These are phyloP conservation scores for Candidula unifasciata DNA, from an alignment of 2,888 invertebrate species.

Conservation along the genomic window DNA sequence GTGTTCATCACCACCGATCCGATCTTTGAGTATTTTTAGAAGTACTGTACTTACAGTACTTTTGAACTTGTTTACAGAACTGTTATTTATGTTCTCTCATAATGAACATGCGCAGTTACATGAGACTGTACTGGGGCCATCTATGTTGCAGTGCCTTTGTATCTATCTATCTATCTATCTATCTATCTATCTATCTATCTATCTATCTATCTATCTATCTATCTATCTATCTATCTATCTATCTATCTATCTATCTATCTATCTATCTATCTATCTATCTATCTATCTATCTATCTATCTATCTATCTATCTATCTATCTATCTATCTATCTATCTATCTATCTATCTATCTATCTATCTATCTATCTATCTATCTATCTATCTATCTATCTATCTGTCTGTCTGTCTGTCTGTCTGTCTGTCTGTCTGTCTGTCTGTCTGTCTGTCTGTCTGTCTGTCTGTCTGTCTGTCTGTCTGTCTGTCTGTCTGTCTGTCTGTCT, in stretches of 20 bases:
- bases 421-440: conserved; percentile 20
- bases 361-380: conserved; percentile 18
- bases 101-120: too few species aligned
- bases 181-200: conserved; percentile 19
- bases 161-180: conserved; percentile 19
- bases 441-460: conserved; percentile 5
- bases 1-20: neutral
- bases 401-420: neutral
- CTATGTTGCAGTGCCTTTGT: neutral
- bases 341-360: conserved; percentile 18
- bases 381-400: neutral
- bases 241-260: neutral
- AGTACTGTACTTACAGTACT: too few species aligned
- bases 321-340: conserved; percentile 17
- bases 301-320: neutral
- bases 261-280: conserved; percentile 23
- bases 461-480: conserved; percentile 5
- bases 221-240: conserved; percentile 13
- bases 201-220: conserved; percentile 19
- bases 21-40: neutral
- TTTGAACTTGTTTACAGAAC: too few species aligned
- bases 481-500: conserved; percentile 18
- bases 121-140: too few species aligned
- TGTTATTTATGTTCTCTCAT: too few species aligned
- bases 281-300: conserved; percentile 16